These are phyloP conservation scores for Clarias magur DNA, from an alignment of 2,113 vertebrate genomes.

Conservation along the genomic window DNA sequence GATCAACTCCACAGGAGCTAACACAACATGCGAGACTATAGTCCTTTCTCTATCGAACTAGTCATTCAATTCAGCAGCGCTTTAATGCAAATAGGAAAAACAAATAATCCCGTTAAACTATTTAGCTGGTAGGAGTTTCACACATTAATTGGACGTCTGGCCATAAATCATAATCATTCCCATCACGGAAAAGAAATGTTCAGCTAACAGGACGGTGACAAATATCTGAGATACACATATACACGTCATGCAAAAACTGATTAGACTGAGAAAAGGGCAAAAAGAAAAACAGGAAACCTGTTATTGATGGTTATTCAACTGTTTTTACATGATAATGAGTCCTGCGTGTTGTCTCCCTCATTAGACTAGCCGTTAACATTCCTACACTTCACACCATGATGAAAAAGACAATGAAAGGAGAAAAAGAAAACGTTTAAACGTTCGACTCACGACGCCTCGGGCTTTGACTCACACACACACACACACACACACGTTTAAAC, in stretches of 20 bases:
- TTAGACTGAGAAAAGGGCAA: background rate
- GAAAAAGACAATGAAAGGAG: background rate
- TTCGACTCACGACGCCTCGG: background rate
- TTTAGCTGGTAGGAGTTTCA: background rate
- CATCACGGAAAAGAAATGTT: background rate
- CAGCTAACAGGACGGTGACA: background rate
- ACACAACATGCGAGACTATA: background rate
- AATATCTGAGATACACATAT: background rate
- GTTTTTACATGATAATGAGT: background rate
- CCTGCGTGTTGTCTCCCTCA: background rate
- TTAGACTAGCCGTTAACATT: background rate
- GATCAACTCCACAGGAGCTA: background rate
- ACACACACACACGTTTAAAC: background rate
- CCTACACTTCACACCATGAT: background rate
- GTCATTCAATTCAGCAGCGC: background rate
- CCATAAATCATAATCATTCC: background rate
- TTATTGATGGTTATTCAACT: background rate
- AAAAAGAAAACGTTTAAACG: background rate
- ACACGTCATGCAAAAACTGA: background rate
- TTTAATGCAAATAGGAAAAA: background rate
- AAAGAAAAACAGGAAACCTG: background rate
- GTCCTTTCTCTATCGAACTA: background rate
- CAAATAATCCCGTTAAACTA: background rate
- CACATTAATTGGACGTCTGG: too few species aligned
- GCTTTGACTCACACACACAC: background rate